Evolutionary conservation across 2,888 invertebrate species (phyloP).

Genomic region (Carpatolechia fugitivella): DNA sequence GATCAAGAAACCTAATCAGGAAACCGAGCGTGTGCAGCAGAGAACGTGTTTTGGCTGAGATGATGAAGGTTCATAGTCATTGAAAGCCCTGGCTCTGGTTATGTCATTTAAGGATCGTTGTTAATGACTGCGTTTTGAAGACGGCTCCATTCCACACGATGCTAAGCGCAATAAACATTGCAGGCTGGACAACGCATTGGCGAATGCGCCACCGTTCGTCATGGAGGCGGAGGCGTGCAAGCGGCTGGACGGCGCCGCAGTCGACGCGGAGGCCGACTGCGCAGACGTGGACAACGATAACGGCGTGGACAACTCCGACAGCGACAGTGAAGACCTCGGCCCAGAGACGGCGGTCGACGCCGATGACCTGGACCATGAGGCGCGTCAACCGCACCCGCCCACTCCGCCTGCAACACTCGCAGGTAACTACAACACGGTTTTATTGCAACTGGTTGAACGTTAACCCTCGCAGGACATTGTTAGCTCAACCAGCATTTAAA

Average conservation of each 20-base stretch:
- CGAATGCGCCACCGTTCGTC: conserved; percentile 69
- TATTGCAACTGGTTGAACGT: too few relatives aligned
- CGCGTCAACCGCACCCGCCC: conserved; percentile 70
- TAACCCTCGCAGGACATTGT: too few relatives aligned
- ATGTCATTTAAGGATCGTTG: too few relatives aligned
- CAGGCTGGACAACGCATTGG: conserved; percentile 75
- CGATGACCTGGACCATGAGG: conserved; percentile 73
- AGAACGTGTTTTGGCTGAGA: too few relatives aligned
- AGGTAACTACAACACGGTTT: too few relatives aligned
- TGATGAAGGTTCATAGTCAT: too few relatives aligned
- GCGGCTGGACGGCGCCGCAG: conserved; percentile 47
- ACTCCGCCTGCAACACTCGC: conserved; percentile 43
- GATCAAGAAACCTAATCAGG: too few relatives aligned
- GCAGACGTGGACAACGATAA: conserved; percentile 51
- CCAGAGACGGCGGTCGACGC: conserved; percentile 88
- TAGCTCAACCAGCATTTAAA: too few relatives aligned
- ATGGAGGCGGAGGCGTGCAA: conserved; percentile 64
- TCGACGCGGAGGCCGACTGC: conserved; percentile 46
- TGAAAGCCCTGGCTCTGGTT: too few relatives aligned
- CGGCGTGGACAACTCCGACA: conserved; percentile 68
- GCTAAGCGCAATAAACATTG: neutral
- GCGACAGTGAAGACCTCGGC: conserved; percentile 84
- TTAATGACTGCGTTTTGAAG: too few relatives aligned
- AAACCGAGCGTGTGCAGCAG: too few relatives aligned
- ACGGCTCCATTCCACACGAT: too few relatives aligned